Evolutionary conservation across 1,140 invertebrate genomes (phyloP), one percentile per base, ranked within the genome.

Genomic region (Tetramorium parvispinum): DNA sequence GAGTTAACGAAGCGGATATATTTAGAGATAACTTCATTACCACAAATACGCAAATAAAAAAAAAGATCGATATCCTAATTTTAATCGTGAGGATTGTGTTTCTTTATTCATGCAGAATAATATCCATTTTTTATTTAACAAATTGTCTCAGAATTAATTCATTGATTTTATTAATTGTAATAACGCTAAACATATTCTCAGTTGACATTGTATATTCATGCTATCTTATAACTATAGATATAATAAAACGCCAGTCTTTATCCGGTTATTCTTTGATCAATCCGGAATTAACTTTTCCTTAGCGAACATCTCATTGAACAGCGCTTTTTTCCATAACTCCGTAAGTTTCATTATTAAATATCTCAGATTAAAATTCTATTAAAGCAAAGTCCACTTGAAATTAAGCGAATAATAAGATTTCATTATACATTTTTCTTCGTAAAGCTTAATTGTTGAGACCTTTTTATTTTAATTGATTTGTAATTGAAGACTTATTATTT

Each of bases 21-120:
- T 75, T 83, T 83, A 83, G 79, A 46, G 43, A 21, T 61, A 83
- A 75, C 79, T 40, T 37, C 68, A 16, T 73, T 83, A 59, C 16
- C 40, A 2, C 53, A 43, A 37, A 61, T 59, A 71, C 21, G 18
- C 24, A 27, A 57, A 21, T 59, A 32, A 10, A 46, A 49, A 73
- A 46, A 71, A 0, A 3, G 4, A 73, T 73, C 40, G n/a, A 83
- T 43, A 37, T 73, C 16, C 6, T 37, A 43, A 83, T 73, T 73
- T 46, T 24, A 27, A 49, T 59, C 37, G 3, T 43, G 32, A 11
- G 16, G n/a, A 68, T 43, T 70, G 18, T 70, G 18, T 66, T 79
- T 13, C 43, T 51, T 53, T 24, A 37, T 53, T 68, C n/a, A 37
- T 21, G 11, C 21, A 24, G 2, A 49, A 46, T 32, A 16, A 18